Percentiles rank a stretch among this genome's conserved stretches.
Evolutionary conservation across 2,113 vertebrate genomes (phyloP).

Genomic region (Hippocampus mohnikei): DNA sequence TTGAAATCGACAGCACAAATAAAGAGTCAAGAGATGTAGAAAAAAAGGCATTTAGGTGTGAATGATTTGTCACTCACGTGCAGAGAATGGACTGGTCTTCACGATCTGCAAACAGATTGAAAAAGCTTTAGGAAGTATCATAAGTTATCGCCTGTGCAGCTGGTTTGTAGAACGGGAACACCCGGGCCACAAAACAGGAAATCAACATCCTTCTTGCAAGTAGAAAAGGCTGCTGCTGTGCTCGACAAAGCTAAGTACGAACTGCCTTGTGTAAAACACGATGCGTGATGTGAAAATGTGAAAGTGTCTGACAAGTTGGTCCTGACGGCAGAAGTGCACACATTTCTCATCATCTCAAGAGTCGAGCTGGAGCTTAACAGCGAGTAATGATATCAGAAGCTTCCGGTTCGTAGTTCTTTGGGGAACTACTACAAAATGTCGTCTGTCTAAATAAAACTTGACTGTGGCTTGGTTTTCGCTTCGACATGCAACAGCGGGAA

Average conservation of each 20-base stretch:
- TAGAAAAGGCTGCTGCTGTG: slow-evolving; percentile 22
- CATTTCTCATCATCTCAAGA: too few relatives aligned
- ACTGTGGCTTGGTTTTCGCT: not conserved
- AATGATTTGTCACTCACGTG: slow-evolving; percentile 84
- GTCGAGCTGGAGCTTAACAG: too few relatives aligned
- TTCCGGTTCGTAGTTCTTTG: too few relatives aligned
- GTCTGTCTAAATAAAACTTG: not conserved
- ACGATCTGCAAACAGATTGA: slow-evolving; percentile 76
- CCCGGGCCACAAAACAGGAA: slow-evolving; percentile 63
- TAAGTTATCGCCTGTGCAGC: slow-evolving; percentile 31
- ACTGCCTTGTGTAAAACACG: not conserved
- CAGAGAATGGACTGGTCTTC: slow-evolving; percentile 98
- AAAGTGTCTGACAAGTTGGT: not conserved
- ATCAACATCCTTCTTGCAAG: slow-evolving; percentile 61
- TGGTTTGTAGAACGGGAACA: slow-evolving; percentile 47
- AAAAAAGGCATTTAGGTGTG: too few relatives aligned
- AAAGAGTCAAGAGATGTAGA: not conserved
- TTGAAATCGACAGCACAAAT: not conserved
- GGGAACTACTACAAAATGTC: too few relatives aligned
- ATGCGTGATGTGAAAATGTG: too few relatives aligned
- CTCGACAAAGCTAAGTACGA: slow-evolving; percentile 7
- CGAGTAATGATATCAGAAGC: too few relatives aligned
- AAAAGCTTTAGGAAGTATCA: slow-evolving; percentile 18
- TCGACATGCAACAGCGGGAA: not conserved
- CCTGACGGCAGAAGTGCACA: too few relatives aligned